Percentiles rank a stretch among this genome's conserved stretches.
Conservation (phyloP, 2,113 vertebrate genomes). For the Narcine bancroftii region DNA sequence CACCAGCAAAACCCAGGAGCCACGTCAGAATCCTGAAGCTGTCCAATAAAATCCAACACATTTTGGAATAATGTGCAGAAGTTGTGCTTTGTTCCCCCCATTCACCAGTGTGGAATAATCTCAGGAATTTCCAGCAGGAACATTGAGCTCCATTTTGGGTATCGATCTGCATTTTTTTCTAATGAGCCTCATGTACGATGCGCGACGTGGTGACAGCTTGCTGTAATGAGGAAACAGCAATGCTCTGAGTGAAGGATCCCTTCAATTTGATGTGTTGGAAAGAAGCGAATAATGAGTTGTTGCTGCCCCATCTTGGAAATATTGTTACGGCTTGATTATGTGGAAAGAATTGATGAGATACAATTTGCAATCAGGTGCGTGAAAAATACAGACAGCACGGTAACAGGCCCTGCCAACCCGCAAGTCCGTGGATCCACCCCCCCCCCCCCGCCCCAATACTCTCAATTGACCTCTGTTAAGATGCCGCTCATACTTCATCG, state of each 20-base stretch:
- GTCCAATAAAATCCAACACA: slow-evolving; percentile 10
- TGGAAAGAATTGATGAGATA: not conserved
- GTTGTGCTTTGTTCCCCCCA: not conserved
- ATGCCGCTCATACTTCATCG: too few species aligned
- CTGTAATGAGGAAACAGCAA: not conserved
- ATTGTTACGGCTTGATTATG: too few species aligned
- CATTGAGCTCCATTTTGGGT: not conserved
- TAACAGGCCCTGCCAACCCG: too few species aligned
- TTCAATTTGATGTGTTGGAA: not conserved
- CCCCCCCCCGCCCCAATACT: too few species aligned
- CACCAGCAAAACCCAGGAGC: too few species aligned
- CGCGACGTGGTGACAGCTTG: not conserved
- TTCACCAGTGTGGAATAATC: not conserved
- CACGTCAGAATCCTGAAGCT: not conserved
- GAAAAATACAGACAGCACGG: too few species aligned
- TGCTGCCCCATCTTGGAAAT: too few species aligned
- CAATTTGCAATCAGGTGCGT: not conserved
- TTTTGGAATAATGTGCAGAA: not conserved
- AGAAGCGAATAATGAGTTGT: not conserved
- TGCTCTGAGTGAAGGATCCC: not conserved
- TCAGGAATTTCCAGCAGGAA: not conserved
- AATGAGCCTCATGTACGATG: not conserved
- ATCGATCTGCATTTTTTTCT: not conserved
- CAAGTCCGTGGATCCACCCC: too few species aligned
- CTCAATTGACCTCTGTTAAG: too few species aligned